A percentile compares a stretch with the other conserved stretches of the same genome.
Evolutionary conservation across 1,140 invertebrate species (phyloP).

Genomic region (Drosophila kepulauana): DNA sequence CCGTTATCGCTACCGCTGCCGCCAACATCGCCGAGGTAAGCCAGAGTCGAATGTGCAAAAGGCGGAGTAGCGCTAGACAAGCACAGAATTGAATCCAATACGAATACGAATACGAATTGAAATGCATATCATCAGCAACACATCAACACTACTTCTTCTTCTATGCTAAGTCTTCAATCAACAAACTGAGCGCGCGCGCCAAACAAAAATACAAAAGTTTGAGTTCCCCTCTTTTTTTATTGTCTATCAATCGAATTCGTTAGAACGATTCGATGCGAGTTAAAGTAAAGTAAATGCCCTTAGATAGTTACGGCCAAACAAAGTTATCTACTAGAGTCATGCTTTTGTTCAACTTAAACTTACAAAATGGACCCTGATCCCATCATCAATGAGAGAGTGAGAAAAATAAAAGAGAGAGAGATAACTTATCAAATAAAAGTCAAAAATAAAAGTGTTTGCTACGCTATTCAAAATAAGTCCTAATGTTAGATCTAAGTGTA

Average conservation of each 20-base stretch:
- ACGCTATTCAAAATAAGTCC: constrained; percentile 39
- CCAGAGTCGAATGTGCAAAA: constrained; percentile 38
- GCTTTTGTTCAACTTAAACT: constrained; percentile 6
- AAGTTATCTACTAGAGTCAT: constrained; percentile 39
- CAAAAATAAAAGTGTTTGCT: constrained; percentile 73
- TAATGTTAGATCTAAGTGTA: constrained; percentile 15
- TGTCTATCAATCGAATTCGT: constrained; percentile 7
- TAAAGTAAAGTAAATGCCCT: constrained; percentile 59
- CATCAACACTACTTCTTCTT: constrained; percentile 72
- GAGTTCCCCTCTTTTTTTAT: constrained; percentile 26
- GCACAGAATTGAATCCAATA: constrained; percentile 61
- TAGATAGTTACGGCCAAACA: constrained; percentile 64
- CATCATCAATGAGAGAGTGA: constrained; percentile 48
- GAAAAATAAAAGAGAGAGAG: constrained; percentile 13
- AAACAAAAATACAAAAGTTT: constrained; percentile 38
- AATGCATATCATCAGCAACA: constrained; percentile 78
- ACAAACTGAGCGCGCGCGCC: constrained; percentile 41
- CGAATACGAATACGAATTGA: constrained; percentile 44
- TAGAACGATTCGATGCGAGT: constrained; percentile 10
- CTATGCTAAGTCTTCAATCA: constrained; percentile 79
- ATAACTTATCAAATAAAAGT: constrained; percentile 15
- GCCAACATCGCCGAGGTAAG: constrained; percentile 81
- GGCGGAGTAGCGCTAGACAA: constrained; percentile 51
- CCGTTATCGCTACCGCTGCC: constrained; percentile 63
- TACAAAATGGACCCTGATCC: constrained; percentile 58